Percentiles rank a stretch among this genome's conserved stretches.
These are phyloP conservation scores for Rhyacophila evoluta DNA, from an alignment of 2,888 invertebrate genomes.

Conservation along the genomic window DNA sequence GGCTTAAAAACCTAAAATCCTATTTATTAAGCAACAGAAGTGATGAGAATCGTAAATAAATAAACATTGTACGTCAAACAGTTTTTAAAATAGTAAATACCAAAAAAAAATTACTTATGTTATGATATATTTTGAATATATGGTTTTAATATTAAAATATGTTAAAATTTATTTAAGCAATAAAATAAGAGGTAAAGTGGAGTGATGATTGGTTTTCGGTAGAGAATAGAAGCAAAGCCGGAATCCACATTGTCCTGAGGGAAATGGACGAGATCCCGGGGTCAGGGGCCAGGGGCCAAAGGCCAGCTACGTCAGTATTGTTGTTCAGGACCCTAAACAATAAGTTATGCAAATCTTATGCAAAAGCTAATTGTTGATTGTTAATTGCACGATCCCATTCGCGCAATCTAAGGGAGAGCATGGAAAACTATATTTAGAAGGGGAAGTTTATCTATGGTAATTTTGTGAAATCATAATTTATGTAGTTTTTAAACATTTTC, in stretches of 20 bases:
- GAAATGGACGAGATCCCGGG: not conserved
- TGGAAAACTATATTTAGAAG: not conserved
- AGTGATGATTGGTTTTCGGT: constrained; percentile 1
- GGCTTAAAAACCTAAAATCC: too few species aligned
- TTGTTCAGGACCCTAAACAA: constrained; percentile 42
- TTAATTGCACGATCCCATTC: constrained; percentile 42
- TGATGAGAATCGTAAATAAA: too few species aligned
- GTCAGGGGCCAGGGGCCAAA: not conserved
- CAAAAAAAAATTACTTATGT: too few species aligned
- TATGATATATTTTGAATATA: too few species aligned
- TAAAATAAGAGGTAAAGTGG: not conserved
- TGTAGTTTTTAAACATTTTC: too few species aligned
- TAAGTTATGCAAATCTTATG: constrained; percentile 52
- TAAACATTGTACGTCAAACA: too few species aligned
- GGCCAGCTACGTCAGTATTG: constrained; percentile 26
- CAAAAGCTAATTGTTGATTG: constrained; percentile 53
- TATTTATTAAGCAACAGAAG: too few species aligned
- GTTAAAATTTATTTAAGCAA: too few species aligned
- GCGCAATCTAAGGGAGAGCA: not conserved
- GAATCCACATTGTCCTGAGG: constrained; percentile 25
- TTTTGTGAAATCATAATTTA: too few species aligned
- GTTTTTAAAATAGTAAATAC: too few species aligned
- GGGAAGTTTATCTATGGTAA: too few species aligned
- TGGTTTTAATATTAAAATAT: too few species aligned
- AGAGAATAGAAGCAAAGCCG: constrained; percentile 22